Evolutionary conservation across 1,140 invertebrate species (phyloP).

Genomic region (Pseudomyrmex flavicornis): DNA sequence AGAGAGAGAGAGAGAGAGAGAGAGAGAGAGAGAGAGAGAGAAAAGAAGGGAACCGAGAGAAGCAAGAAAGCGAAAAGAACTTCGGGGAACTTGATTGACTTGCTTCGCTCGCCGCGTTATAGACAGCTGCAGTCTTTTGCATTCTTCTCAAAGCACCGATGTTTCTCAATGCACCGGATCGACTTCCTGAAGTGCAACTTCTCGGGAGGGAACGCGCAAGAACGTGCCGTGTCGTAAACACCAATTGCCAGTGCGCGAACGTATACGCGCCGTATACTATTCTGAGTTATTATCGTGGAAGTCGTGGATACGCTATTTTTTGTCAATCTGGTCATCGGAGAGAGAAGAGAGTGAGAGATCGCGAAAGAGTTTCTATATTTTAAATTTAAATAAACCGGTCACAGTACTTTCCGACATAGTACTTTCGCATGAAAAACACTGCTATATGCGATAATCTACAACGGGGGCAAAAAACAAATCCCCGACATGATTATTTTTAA

Average conservation of each 20-base stretch:
- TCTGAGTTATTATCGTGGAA: conserved; percentile 18
- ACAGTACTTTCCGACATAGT: too few relatives aligned
- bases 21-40: background rate
- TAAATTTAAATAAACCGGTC: conserved; percentile 17
- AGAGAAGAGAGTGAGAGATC: background rate
- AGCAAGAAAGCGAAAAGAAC: conserved; percentile 41
- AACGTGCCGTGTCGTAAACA: conserved; percentile 37
- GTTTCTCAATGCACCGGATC: background rate
- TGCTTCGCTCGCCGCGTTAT: conserved; percentile 59
- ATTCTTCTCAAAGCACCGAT: conserved; percentile 50
- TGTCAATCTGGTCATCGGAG: background rate
- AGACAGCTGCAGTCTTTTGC: conserved; percentile 54
- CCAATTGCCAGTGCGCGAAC: background rate
- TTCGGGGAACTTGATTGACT: conserved; percentile 63
- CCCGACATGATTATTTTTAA: conserved; percentile 33
- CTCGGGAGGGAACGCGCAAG: background rate
- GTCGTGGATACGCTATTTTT: background rate
- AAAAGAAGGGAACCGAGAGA: background rate
- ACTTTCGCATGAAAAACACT: conserved; percentile 24
- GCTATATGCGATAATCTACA: conserved; percentile 20
- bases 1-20: conserved; percentile 2
- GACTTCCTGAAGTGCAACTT: conserved; percentile 46
- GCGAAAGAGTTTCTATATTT: background rate
- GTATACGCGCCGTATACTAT: background rate
- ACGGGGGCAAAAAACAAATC: conserved; percentile 38